Evolutionary conservation across 1,140 invertebrate genomes (phyloP).

Genomic region (Aphelenchoides avenae): DNA sequence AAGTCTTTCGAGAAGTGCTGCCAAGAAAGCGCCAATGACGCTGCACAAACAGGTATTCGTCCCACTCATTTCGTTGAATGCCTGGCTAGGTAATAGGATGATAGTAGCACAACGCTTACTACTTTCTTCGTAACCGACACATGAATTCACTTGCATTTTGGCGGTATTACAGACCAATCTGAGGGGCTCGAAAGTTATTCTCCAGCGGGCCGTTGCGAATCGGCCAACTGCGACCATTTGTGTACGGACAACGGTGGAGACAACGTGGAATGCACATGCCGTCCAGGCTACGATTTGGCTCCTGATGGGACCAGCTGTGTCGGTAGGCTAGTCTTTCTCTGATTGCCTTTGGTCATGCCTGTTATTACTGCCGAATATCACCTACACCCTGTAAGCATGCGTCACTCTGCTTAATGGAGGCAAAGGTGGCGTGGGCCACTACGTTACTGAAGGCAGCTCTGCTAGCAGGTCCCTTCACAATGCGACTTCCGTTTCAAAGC

Average conservation of each 20-base stretch:
- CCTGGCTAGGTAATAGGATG: neutral
- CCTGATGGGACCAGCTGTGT: conserved; percentile 52
- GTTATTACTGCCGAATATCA: too few relatives aligned
- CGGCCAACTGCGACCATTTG: conserved; percentile 47
- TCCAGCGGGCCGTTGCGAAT: conserved; percentile 22
- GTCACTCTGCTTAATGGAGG: too few relatives aligned
- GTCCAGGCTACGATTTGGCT: conserved; percentile 48
- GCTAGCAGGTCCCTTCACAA: neutral
- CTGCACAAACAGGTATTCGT: conserved; percentile 2
- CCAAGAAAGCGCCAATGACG: conserved; percentile 13
- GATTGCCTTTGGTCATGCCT: neutral
- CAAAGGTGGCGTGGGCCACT: too few relatives aligned
- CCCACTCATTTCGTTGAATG: neutral
- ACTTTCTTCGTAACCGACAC: too few relatives aligned
- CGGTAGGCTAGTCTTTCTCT: too few relatives aligned
- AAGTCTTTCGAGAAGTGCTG: conserved; percentile 57
- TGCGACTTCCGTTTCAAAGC: neutral
- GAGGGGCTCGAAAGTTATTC: conserved; percentile 15
- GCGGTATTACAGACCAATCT: neutral
- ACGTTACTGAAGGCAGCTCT: too few relatives aligned
- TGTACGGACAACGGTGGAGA: conserved; percentile 49
- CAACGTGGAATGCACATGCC: conserved; percentile 50
- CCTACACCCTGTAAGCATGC: too few relatives aligned
- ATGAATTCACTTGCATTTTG: conserved; percentile 1
- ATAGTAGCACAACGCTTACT: too few relatives aligned